These are phyloP conservation scores for Tor tambroides DNA, from an alignment of 2,113 vertebrate genomes.

Conservation along the genomic window DNA sequence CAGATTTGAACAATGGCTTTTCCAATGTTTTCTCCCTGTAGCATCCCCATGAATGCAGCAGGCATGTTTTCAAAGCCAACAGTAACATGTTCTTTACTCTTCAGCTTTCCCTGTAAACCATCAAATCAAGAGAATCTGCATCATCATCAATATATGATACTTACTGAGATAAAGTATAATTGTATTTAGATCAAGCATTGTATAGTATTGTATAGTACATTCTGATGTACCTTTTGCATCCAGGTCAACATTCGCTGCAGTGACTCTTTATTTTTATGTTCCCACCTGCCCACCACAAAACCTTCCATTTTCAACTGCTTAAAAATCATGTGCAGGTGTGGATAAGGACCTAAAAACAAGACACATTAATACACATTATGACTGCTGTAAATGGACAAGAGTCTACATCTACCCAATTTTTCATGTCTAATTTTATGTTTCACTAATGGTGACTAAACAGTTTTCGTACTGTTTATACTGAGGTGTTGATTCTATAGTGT, in stretches of 20 bases:
- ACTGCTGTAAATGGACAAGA: neutral
- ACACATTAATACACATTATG: neutral
- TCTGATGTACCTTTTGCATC: slow-evolving; percentile 72
- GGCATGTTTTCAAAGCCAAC: slow-evolving; percentile 85
- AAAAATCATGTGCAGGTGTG: slow-evolving; percentile 66
- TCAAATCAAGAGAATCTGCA: neutral
- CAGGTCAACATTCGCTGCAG: slow-evolving; percentile 75
- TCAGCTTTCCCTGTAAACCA: slow-evolving; percentile 77
- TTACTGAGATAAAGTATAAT: neutral
- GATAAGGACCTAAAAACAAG: slow-evolving; percentile 69
- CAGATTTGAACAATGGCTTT: slow-evolving; percentile 75
- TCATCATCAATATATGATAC: neutral
- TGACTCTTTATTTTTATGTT: slow-evolving; percentile 69
- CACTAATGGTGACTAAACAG: neutral
- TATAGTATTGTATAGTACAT: neutral
- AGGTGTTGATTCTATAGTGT: neutral
- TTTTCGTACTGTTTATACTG: neutral
- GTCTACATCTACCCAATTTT: neutral
- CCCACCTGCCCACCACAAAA: slow-evolving; percentile 71
- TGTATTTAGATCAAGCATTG: neutral
- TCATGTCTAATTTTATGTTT: neutral
- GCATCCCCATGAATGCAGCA: slow-evolving; percentile 80
- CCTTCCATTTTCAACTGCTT: slow-evolving; percentile 79
- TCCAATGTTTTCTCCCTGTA: slow-evolving; percentile 80
- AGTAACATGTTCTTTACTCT: slow-evolving; percentile 73